Evolutionary conservation across 2,113 vertebrate species (phyloP), one percentile per base, ranked within the genome.

Genomic region (Coturnix japonica): DNA sequence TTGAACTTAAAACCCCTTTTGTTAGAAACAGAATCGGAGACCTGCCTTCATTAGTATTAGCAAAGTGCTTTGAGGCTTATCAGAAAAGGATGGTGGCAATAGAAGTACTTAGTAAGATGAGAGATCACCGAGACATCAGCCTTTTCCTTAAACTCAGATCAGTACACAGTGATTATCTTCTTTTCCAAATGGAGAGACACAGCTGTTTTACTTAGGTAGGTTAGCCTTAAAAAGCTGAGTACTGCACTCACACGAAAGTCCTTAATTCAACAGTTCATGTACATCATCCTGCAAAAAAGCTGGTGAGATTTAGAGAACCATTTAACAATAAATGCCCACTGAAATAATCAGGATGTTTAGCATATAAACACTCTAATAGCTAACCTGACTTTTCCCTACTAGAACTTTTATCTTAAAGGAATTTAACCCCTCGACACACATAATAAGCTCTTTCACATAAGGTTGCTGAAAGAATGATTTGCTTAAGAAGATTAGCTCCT

Each of bases 401-500:
- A 95, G 37, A 76, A 63, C 21, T 53, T 84, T 94, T 94, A 78
- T 95, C 70, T 64, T 81, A 44, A 20, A 93, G 46, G 85, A 81
- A 90, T 91, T 95, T 88, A 91, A 85, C 78, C 81, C 76, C 84
- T 31, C 46, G 74, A 51, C 89, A 89, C 75, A 94, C 92, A 78
- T 93, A 95, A 87, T 95, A 83, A 96, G 94, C 95, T 97, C 92
- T 94, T 97, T 97, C 95, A 96, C 95, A 94, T 95, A 85, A 90
- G 95, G 93, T 91, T 96, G 75, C 56, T 87, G 90, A 95, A 96
- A 95, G 95, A 97, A 96, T 90, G 94, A 97, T 97, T 97, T 97
- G 85, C 93, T 96, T 98, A 97, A 96, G 97, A 97, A 97, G 97
- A 98, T 97, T 97, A 98, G 95, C 74, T 79, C 90, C 95, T 96